phyloP scores from a whole-genome alignment of 2,113 vertebrate species.

The Anser brachyrhynchus region DNA sequence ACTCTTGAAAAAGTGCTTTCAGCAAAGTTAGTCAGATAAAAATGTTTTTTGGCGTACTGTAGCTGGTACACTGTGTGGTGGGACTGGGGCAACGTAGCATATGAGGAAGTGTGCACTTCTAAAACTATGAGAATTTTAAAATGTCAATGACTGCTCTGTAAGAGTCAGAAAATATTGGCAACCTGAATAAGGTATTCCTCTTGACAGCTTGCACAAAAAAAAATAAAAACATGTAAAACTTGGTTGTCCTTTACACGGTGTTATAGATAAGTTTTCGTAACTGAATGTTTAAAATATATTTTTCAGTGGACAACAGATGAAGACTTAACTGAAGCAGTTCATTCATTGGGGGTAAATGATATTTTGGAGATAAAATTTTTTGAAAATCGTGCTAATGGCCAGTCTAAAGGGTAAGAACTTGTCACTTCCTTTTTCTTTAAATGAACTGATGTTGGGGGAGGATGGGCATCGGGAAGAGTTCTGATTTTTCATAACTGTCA shows the following conservation, averaged over 20 bases:
- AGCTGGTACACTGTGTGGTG: neutral
- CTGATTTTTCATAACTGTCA: neutral
- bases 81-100: neutral
- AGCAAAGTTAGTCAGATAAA: neutral
- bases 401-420: slow-evolving; percentile 93
- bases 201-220: neutral
- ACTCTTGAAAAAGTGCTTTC: neutral
- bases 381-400: slow-evolving; percentile 98
- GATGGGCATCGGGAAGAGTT: neutral
- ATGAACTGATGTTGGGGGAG: neutral
- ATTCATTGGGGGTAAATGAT: slow-evolving; percentile 94
- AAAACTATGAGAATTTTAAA: neutral
- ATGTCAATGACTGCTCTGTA: neutral
- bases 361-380: slow-evolving; percentile 99
- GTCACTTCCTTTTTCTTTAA: neutral
- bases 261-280: slow-evolving; percentile 27
- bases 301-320: slow-evolving; percentile 99
- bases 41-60: neutral
- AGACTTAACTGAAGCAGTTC: slow-evolving; percentile 96
- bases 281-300: slow-evolving; percentile 56
- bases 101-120: neutral
- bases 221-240: neutral
- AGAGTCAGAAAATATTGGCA: neutral
- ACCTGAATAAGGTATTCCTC: neutral
- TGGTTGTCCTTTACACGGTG: neutral